phyloP scores from a whole-genome alignment of 2,888 invertebrate species.

The Zaprionus obscuricornis region DNA sequence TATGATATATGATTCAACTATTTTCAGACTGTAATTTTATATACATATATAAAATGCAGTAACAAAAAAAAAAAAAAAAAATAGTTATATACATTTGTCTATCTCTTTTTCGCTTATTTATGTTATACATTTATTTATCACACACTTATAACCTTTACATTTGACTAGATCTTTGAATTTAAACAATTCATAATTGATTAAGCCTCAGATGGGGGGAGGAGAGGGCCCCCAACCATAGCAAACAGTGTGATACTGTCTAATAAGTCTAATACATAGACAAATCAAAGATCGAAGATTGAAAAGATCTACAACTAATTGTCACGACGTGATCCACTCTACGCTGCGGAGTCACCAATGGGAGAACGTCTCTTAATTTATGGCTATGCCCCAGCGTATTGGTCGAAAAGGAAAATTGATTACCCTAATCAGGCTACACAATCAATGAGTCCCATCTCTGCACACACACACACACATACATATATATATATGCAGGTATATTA shows the following conservation, averaged over 20 bases:
- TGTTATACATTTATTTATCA: no score
- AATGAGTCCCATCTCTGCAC: conserved; percentile 40
- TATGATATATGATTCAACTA: no score
- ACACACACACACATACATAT: not conserved
- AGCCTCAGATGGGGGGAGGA: no score
- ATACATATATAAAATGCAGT: no score
- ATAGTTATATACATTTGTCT: no score
- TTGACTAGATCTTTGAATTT: no score
- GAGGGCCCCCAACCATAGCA: not conserved
- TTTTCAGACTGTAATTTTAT: no score
- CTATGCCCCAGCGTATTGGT: conserved; percentile 63
- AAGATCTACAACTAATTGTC: conserved; percentile 47
- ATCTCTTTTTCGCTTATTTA: no score
- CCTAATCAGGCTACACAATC: conserved; percentile 65
- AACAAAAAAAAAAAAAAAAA: no score
- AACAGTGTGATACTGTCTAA: not conserved
- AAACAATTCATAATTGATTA: not conserved
- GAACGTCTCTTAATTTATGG: conserved; percentile 64
- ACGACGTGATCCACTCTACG: conserved; percentile 24
- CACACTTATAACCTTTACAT: no score
- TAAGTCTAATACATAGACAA: conserved; percentile 3
- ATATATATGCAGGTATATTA: not conserved
- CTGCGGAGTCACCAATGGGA: conserved; percentile 54
- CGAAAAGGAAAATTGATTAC: conserved; percentile 67
- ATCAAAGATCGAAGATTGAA: conserved; percentile 15